A percentile compares a stretch with the other conserved stretches of the same genome.
Conservation (phyloP, 2,797 vertebrate genomes). For the Coilia nasus region DNA sequence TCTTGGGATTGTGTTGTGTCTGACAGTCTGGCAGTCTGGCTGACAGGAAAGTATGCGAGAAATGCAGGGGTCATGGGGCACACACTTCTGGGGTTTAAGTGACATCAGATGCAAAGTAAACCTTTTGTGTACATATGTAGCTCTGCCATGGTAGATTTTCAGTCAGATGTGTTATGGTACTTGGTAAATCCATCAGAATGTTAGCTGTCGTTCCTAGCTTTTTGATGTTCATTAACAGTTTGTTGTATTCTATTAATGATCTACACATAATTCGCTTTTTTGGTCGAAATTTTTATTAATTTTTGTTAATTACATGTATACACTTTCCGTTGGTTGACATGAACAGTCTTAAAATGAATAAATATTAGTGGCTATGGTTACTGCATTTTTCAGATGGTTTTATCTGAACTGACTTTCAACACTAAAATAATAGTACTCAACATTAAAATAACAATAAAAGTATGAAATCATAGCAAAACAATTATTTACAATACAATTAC, state of each 20-base stretch:
- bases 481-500: no score
- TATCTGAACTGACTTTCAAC: no score
- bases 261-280: background rate
- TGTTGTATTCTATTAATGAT: background rate
- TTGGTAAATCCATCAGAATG: background rate
- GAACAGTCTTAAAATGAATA: background rate
- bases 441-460: no score
- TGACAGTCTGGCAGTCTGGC: background rate
- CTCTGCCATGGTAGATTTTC: background rate
- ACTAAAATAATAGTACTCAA: no score
- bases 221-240: background rate
- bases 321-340: background rate
- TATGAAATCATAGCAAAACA: no score
- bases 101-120: background rate
- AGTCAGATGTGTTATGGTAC: background rate
- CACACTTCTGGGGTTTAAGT: background rate
- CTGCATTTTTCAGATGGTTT: no score
- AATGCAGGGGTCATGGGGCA: background rate
- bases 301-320: background rate
- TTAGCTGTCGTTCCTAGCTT: background rate
- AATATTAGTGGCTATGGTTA: no score
- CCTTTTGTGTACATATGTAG: background rate
- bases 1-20: background rate
- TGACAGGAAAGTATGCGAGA: background rate
- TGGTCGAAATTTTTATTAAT: background rate